Evolutionary conservation across 2,797 vertebrate species (phyloP), one percentile per base, ranked within the genome.

Genomic region (Garrulus glandarius): DNA sequence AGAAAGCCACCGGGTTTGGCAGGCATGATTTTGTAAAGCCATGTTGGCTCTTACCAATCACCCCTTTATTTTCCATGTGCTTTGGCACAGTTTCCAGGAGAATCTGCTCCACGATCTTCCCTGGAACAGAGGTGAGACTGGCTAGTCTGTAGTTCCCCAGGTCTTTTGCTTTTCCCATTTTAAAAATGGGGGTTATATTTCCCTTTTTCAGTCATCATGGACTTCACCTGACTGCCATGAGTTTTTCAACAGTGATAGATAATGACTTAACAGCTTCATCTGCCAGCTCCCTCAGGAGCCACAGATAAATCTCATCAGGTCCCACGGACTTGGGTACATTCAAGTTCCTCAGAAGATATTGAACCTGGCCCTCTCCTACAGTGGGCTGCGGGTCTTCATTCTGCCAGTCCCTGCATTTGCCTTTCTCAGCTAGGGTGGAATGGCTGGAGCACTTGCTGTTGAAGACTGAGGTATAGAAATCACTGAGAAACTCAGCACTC

Each of bases 131-230:
- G 15, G 11, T n/a, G 43, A 57, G 32, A 79, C 36, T 64, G 50
- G 29, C 7, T 29, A 32, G 22, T 63, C 43, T 56, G 32, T 19
- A 36, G 8, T 10, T 64, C 29, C 13, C 10, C 10, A 79, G 36
- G 9, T 13, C 27, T 64, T 64, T 24, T 41, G 23, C 3, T 57
- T 43, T 57, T 49, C 23, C 7, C 13, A 29, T 79, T 79, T 56
- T 23, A n/a, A 56, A 70, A 63, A 37, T 10, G 23, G 5, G 7
- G 5, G 2, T 44, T 64, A 37, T 57, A 57, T 9, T 29, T 79
- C 36, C 2, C 0, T 15, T 64, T 57, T 71, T 30, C 2, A 0
- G 10, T 50, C 36, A 49, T 36, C 23, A 10, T 11, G 11, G 44
- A n/a, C n/a, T 72, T 65, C 27, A 30, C 15, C 20, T 30, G 7